Base-by-base conservation (phyloP, 2,888 invertebrate genomes). In the Scrobipalpa costella region DNA sequence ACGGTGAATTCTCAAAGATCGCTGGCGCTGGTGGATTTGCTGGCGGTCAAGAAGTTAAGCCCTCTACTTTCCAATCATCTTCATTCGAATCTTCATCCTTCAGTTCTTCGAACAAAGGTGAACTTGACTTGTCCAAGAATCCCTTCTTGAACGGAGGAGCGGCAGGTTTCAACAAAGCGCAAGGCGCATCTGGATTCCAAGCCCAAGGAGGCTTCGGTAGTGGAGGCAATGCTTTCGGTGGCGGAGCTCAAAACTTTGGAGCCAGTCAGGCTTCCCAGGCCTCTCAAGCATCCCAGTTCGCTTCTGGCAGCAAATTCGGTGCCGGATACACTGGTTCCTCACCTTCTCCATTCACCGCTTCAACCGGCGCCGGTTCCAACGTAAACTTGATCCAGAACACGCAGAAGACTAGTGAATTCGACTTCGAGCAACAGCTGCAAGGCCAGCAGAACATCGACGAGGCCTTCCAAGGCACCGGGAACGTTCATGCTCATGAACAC, bases 281-380 rank as follows among this genome's bases (percentile, higher is more conserved):
- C 8, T 61, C 61, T 49, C 33, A 36, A 13, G 34, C 47, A 34
- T 49, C 47, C 11, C 50, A 52, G 13, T 61, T 49, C 7, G 34
- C 63, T 5, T 70, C 77, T 0, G 69, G 69, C 58, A 76, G 71
- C 67, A 84, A 83, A 67, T 83, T 81, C 60, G 74, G 72, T 0
- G 66, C 73, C 0, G 86, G 89, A 0, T 91, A 80, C 71, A 76
- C 79, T 0, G 90, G 90, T 0, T 89, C 90, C 0, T 84, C 90
- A 0, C 90, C 90, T 0, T 76, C 80, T 0, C 89, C 90, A 0
- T 90, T 90, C 77, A 75, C 84, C 0, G 78, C 83, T 0, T 73
- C 83, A 0, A 74, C 78, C 0, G 58, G 40, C n/a, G 74, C 73
- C 55, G 88, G 88, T 0, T 73, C 84, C 0, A 88, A 84, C 63